Evolutionary conservation across 2,113 vertebrate species (phyloP).

Genomic region (Otolemur garnettii): DNA sequence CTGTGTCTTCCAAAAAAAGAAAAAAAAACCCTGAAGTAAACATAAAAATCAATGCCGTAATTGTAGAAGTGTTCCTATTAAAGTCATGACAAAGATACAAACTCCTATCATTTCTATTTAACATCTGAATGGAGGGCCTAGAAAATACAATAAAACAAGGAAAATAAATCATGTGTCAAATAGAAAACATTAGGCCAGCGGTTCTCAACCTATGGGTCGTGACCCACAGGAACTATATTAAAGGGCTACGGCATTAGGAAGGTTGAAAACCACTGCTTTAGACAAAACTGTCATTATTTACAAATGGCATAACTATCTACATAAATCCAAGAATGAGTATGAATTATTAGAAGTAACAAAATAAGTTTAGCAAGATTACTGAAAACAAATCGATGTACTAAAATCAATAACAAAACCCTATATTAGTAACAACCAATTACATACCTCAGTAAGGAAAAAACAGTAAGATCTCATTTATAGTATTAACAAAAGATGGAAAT

Average conservation of each 20-base stretch:
- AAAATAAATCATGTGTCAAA: conserved; percentile 66
- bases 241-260: too few relatives aligned
- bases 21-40: background rate
- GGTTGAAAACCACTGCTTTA: background rate
- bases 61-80: conserved; percentile 53
- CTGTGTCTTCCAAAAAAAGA: too few relatives aligned
- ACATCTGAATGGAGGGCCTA: background rate
- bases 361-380: conserved; percentile 49
- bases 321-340: conserved; percentile 29
- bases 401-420: conserved; percentile 36
- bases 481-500: conserved; percentile 39
- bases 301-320: conserved; percentile 28
- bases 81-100: conserved; percentile 38
- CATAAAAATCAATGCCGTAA: conserved; percentile 13
- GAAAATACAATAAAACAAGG: conserved; percentile 59
- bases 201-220: too few relatives aligned
- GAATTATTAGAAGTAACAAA: conserved; percentile 46
- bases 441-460: conserved; percentile 50
- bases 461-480: background rate
- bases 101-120: conserved; percentile 32
- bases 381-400: conserved; percentile 53
- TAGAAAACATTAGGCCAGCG: background rate
- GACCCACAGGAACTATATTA: too few relatives aligned
- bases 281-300: conserved; percentile 30
- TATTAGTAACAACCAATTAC: conserved; percentile 53